phyloP scores from a whole-genome alignment of 1,140 invertebrate genomes.

The Parapsyche elsis region DNA sequence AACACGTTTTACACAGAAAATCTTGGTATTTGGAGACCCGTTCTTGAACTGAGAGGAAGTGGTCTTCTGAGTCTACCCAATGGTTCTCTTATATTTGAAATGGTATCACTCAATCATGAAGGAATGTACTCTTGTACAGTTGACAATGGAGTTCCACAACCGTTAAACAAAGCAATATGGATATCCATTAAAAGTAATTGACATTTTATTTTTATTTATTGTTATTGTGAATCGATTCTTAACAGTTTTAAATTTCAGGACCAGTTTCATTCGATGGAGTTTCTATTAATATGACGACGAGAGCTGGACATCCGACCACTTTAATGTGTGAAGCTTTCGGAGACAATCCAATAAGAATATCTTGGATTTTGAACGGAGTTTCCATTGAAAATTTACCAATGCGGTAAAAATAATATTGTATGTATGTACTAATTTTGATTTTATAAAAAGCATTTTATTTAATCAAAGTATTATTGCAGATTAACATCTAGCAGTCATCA shows the following conservation, averaged over 20 bases:
- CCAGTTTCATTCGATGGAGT: constrained; percentile 73
- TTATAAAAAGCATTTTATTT: constrained; percentile 61
- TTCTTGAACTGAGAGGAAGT: constrained; percentile 69
- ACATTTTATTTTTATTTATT: constrained; percentile 5
- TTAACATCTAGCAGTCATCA: constrained; percentile 51
- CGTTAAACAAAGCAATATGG: constrained; percentile 75
- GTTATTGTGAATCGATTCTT: background rate
- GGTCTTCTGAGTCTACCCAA: constrained; percentile 70
- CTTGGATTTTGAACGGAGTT: constrained; percentile 69
- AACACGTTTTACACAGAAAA: constrained; percentile 57
- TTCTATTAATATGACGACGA: constrained; percentile 68
- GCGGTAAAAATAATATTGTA: constrained; percentile 59
- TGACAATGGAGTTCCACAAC: constrained; percentile 81
- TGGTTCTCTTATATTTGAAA: constrained; percentile 72
- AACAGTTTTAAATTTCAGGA: constrained; percentile 62
- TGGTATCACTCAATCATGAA: constrained; percentile 71
- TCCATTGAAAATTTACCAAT: constrained; percentile 44
- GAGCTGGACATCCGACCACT: constrained; percentile 68
- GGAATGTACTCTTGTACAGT: constrained; percentile 83
- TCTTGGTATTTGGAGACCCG: constrained; percentile 66
- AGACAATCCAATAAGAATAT: constrained; percentile 77
- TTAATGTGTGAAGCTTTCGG: constrained; percentile 78
- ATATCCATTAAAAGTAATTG: constrained; percentile 75
- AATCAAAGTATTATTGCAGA: constrained; percentile 31
- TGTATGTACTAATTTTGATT: constrained; percentile 69